Conservation (phyloP, 2,113 vertebrate genomes). For the Parotia lawesii region DNA sequence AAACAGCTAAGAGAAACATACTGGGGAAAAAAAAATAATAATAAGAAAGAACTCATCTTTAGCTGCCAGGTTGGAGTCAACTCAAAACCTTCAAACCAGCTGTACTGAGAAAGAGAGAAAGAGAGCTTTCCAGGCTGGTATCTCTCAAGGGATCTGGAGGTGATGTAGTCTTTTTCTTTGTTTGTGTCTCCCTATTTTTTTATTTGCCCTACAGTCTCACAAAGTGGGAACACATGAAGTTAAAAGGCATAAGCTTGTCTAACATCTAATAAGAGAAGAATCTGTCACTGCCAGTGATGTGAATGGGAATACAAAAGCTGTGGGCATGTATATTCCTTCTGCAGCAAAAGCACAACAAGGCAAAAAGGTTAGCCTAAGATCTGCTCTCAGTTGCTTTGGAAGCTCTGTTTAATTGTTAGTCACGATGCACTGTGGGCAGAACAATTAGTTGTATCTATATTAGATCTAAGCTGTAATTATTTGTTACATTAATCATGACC, state of each 20-base stretch:
- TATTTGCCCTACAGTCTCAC: not conserved
- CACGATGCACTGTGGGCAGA: conserved; percentile 71
- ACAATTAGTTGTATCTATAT: conserved; percentile 80
- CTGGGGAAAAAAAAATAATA: not conserved
- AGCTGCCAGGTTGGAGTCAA: not conserved
- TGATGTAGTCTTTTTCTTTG: conserved; percentile 14
- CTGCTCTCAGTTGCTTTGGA: conserved; percentile 54
- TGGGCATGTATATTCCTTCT: not conserved
- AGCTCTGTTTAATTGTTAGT: conserved; percentile 73
- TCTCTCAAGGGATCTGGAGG: not conserved
- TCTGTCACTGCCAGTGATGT: conserved; percentile 14
- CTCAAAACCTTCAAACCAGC: conserved; percentile 14
- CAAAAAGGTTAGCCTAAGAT: conserved; percentile 53
- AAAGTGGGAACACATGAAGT: conserved; percentile 6
- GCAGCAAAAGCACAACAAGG: conserved; percentile 1
- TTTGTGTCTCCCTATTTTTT: not conserved
- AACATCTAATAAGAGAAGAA: conserved; percentile 38
- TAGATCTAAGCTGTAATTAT: conserved; percentile 81
- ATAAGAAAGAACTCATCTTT: not conserved
- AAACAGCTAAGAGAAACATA: not conserved
- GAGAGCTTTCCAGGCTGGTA: not conserved
- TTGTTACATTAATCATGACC: conserved; percentile 80
- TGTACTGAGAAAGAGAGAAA: not conserved
- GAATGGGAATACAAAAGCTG: conserved; percentile 34
- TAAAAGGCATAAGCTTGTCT: conserved; percentile 17